Conservation (phyloP, 2,888 invertebrate species). For the Philonicus albiceps region DNA sequence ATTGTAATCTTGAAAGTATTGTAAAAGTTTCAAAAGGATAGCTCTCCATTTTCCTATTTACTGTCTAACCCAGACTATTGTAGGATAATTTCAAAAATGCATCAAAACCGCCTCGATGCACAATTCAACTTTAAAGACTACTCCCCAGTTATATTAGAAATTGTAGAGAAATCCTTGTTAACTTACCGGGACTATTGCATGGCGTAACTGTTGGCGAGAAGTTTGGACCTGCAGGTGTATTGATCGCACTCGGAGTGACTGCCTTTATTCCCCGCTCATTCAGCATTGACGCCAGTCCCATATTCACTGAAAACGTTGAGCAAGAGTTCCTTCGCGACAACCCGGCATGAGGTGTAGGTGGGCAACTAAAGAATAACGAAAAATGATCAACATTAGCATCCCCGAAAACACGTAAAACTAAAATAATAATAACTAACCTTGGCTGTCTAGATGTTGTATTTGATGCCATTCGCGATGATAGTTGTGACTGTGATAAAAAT, state of each 20-base stretch:
- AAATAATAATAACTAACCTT: conserved; percentile 60
- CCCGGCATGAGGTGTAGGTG: conserved; percentile 64
- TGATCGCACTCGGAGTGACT: conserved; percentile 72
- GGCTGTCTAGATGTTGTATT: conserved; percentile 67
- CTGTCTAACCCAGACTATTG: too few species aligned
- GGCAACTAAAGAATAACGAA: conserved; percentile 55
- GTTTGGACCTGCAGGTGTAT: conserved; percentile 71
- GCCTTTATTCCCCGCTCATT: conserved; percentile 80
- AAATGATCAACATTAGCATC: background rate
- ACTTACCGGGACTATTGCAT: conserved; percentile 79
- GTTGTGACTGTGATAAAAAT: conserved; percentile 69
- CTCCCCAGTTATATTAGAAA: background rate
- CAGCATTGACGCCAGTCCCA: conserved; percentile 77
- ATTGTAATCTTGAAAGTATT: too few species aligned
- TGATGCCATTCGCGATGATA: conserved; percentile 75
- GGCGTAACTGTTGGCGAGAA: conserved; percentile 87
- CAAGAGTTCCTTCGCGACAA: conserved; percentile 82
- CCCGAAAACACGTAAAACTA: conserved; percentile 55
- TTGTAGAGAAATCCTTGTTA: background rate
- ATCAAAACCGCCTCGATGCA: too few species aligned
- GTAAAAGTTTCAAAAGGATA: too few species aligned
- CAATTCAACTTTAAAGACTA: too few species aligned
- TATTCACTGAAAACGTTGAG: conserved; percentile 76
- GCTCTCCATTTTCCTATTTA: too few species aligned
- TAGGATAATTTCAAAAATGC: too few species aligned